Evolutionary conservation across 2,797 vertebrate genomes (phyloP).

Genomic region (Sphenodon punctatus): DNA sequence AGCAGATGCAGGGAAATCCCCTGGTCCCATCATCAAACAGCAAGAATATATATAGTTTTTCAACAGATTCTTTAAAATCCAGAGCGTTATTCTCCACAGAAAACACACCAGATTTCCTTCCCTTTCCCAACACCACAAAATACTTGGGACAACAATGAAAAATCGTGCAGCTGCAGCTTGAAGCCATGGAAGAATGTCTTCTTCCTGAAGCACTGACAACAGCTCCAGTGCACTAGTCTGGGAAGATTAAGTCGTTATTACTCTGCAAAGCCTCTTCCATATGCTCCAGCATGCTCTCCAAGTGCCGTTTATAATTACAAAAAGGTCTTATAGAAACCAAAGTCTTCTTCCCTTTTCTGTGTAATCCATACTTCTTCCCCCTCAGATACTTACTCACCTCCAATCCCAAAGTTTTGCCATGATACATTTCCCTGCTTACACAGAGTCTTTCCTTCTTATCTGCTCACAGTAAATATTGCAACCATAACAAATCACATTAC

Average conservation of each 20-base stretch:
- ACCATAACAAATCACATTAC: background rate
- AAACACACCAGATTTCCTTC: background rate
- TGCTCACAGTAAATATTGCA: background rate
- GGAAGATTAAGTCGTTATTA: conserved; percentile 4
- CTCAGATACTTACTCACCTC: background rate
- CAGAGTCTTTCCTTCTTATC: background rate
- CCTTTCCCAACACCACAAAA: background rate
- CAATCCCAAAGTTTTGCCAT: background rate
- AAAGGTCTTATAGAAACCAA: background rate
- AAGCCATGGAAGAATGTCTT: background rate
- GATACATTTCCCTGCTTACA: background rate
- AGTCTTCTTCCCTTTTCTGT: background rate
- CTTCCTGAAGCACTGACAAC: background rate
- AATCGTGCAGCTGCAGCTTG: background rate
- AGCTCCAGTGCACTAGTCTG: background rate
- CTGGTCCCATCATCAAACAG: background rate
- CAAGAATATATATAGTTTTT: background rate
- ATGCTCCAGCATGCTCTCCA: background rate
- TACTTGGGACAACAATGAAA: background rate
- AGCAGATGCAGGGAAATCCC: background rate
- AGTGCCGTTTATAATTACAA: background rate
- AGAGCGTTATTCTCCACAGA: background rate
- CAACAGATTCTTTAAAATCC: background rate
- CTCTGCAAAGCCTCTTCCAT: background rate
- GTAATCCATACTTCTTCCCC: background rate